Evolutionary conservation across 2,113 vertebrate genomes (phyloP).

Genomic region (Sander vitreus): DNA sequence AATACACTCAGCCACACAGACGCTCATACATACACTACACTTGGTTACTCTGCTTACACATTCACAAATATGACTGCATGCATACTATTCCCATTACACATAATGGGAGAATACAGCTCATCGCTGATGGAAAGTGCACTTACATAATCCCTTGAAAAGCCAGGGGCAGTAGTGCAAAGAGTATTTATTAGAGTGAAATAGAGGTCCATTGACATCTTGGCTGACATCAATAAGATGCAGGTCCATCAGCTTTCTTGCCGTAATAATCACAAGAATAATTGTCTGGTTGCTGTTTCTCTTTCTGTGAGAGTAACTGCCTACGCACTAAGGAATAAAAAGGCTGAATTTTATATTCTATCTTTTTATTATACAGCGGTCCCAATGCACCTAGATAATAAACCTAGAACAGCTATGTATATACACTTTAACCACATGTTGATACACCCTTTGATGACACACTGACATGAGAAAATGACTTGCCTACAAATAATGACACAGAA

Average conservation of each 20-base stretch:
- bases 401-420: conserved; percentile 41
- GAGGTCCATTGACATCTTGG: conserved; percentile 64
- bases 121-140: conserved; percentile 37
- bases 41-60: conserved; percentile 44
- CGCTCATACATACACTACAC: conserved; percentile 2
- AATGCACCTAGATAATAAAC: conserved; percentile 71
- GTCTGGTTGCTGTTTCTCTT: conserved; percentile 55
- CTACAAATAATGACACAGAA: conserved; percentile 56
- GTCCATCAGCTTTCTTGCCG: conserved; percentile 53
- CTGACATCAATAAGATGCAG: conserved; percentile 73
- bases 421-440: conserved; percentile 55
- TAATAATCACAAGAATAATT: conserved; percentile 71
- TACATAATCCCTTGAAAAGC: conserved; percentile 61
- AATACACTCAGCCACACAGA: conserved; percentile 47
- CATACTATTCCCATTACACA: conserved; percentile 51
- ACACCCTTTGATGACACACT: conserved; percentile 47
- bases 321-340: conserved; percentile 34
- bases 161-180: conserved; percentile 63
- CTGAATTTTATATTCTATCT: conserved; percentile 46
- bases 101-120: conserved; percentile 51
- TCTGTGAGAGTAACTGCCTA: conserved; percentile 45
- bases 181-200: conserved; percentile 67
- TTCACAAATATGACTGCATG: conserved; percentile 47
- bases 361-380: conserved; percentile 64
- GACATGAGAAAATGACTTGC: conserved; percentile 58